Evolutionary conservation across 2,888 invertebrate genomes (phyloP), one percentile per base, ranked within the genome.

Genomic region (Crioceris asparagi): DNA sequence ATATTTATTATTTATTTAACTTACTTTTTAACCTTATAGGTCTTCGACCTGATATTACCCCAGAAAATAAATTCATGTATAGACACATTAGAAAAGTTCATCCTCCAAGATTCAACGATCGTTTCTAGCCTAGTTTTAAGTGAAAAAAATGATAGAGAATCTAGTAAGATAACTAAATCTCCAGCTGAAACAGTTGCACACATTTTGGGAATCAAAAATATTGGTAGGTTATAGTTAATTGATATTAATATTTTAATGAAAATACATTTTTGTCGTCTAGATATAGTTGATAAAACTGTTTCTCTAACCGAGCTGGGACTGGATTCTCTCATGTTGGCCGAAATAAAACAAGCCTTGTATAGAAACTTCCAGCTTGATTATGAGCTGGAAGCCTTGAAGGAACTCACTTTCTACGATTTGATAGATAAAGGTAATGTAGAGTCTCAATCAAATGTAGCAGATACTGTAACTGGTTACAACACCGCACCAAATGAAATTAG

Each of bases 121-220:
- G n/a, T n/a, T n/a, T n/a, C n/a, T n/a, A n/a, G n/a, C n/a, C n/a
- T n/a, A n/a, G n/a, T 52, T n/a, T 5, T 47, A 6, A 23, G 30
- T 5, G 40, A 44, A 5, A 29, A 37, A 17, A 32, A 29, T n/a
- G n/a, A n/a, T n/a, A n/a, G n/a, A n/a, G n/a, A n/a, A n/a, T n/a
- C n/a, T n/a, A n/a, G n/a, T n/a, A n/a, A n/a, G n/a, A n/a, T n/a
- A n/a, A n/a, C n/a, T n/a, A n/a, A n/a, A n/a, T n/a, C 47, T 4
- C 45, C 50, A 2, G 34, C 35, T 0, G 50, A 51, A 32, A 43
- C 45, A 1, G 43, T 51, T 1, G 43, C 51, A 11, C 44, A 47
- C 17, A 49, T 53, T 32, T 39, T 53, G 25, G 53, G 52, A 19
- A 49, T 53, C 16, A 46, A 41, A n/a, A 21, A 21, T 7, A 7